Percentiles rank a stretch among this genome's conserved stretches.
These are phyloP conservation scores for Liopterus haemorrhoidalis DNA, from an alignment of 2,888 invertebrate genomes.

Conservation along the genomic window DNA sequence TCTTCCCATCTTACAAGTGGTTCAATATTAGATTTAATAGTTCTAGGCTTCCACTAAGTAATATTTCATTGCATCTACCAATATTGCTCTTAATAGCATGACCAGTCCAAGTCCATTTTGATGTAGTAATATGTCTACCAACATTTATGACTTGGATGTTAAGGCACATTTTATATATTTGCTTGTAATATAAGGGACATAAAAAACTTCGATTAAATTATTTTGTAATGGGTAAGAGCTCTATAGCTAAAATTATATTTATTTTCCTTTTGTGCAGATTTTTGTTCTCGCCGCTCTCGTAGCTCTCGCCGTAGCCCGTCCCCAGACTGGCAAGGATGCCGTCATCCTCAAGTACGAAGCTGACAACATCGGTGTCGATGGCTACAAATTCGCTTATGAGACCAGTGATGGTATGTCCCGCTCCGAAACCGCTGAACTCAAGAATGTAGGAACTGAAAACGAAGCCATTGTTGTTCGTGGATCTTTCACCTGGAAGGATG, in stretches of 20 bases:
- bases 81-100: no score
- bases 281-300: conserved; percentile 34
- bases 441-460: conserved; percentile 59
- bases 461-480: conserved; percentile 58
- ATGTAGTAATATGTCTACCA: no score
- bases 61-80: no score
- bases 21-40: no score
- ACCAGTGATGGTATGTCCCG: conserved; percentile 60
- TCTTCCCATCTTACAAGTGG: no score
- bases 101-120: no score
- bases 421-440: conserved; percentile 55
- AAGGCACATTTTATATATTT: no score
- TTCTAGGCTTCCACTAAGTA: no score
- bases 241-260: neutral
- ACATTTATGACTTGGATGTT: no score
- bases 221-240: neutral
- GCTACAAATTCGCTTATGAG: conserved; percentile 47
- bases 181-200: no score
- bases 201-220: no score
- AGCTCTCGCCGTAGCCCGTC: conserved; percentile 36
- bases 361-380: conserved; percentile 52
- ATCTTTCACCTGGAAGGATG: conserved; percentile 55
- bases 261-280: conserved; percentile 29
- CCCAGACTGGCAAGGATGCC: conserved; percentile 47
- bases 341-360: conserved; percentile 56